These are phyloP conservation scores for Chelonoidis abingdonii DNA, from an alignment of 2,113 vertebrate species.

Conservation along the genomic window DNA sequence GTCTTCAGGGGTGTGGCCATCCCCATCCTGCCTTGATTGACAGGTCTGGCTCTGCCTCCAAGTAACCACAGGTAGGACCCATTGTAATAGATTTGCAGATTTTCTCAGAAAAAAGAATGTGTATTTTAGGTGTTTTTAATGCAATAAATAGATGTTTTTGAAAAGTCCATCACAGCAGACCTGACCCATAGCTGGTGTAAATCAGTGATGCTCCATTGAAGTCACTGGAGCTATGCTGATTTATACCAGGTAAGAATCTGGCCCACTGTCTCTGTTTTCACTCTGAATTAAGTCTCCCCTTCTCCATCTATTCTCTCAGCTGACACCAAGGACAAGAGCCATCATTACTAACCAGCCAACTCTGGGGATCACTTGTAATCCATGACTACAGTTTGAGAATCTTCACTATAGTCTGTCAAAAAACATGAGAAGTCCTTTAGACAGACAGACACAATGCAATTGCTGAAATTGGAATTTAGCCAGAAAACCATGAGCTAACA, in stretches of 20 bases:
- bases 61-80: not conserved
- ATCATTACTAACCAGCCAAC: not conserved
- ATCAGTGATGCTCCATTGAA: not conserved
- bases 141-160: not conserved
- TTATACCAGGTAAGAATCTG: slow-evolving; percentile 9
- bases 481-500: not conserved
- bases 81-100: not conserved
- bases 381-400: not conserved
- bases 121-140: not conserved
- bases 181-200: not conserved
- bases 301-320: not conserved
- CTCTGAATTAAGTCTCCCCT: not conserved
- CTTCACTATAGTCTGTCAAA: not conserved
- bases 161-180: not conserved
- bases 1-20: not conserved
- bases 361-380: not conserved
- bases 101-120: not conserved
- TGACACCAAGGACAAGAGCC: not conserved
- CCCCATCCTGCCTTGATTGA: not conserved
- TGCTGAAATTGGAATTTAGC: slow-evolving; percentile 14
- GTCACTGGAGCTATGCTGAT: not conserved
- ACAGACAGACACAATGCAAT: not conserved
- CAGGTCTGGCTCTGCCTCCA: not conserved
- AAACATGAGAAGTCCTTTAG: not conserved
- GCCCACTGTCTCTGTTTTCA: not conserved